phyloP scores from a whole-genome alignment of 2,113 vertebrate genomes.

The Neodon shergylaensis region DNA sequence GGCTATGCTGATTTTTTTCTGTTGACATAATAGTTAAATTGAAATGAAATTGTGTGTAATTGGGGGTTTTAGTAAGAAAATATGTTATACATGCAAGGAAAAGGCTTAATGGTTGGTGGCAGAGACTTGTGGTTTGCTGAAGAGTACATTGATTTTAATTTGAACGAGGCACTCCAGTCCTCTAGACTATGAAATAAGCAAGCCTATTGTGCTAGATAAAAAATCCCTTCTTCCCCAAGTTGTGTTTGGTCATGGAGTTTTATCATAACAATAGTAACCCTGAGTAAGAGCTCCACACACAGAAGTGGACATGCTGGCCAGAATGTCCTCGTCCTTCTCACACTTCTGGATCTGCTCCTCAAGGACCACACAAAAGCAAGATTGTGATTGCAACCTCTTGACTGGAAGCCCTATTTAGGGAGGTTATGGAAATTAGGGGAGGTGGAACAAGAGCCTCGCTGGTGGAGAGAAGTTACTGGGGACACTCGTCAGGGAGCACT shows the following conservation, averaged over 20 bases:
- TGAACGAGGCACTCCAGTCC: not conserved
- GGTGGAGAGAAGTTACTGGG: too few relatives aligned
- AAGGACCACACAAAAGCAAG: not conserved
- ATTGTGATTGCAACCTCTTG: not conserved
- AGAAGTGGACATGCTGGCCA: rapidly evolving
- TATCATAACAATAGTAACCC: not conserved
- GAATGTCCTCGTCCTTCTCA: not conserved
- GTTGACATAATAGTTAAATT: not conserved
- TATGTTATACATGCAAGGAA: not conserved
- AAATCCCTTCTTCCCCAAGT: not conserved
- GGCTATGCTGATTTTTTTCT: not conserved
- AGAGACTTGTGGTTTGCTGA: not conserved
- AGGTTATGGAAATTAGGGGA: not conserved
- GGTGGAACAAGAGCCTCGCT: not conserved
- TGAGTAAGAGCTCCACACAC: not conserved
- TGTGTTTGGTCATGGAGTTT: not conserved
- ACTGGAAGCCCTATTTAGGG: not conserved
- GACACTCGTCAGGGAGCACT: too few relatives aligned
- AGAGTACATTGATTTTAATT: not conserved
- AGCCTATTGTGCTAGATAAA: not conserved
- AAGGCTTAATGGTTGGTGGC: not conserved
- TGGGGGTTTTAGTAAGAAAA: not conserved
- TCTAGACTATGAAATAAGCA: not conserved
- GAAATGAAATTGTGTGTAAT: not conserved
- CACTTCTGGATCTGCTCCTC: rapidly evolving